These are phyloP conservation scores for Pogonophryne albipinna DNA, from an alignment of 2,797 vertebrate species.

Conservation along the genomic window DNA sequence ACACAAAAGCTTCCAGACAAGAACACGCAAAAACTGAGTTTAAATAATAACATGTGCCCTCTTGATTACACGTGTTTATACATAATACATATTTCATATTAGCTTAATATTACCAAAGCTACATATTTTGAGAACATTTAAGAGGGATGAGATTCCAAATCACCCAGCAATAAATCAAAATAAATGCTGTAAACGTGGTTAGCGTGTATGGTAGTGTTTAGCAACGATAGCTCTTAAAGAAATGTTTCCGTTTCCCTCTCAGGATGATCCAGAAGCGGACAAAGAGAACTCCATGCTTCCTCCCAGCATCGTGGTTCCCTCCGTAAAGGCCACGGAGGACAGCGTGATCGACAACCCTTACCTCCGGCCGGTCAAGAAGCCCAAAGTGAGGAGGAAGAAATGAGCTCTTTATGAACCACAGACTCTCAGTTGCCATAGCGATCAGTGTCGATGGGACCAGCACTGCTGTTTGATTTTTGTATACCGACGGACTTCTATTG, in stretches of 20 bases:
- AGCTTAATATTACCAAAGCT: too few species aligned
- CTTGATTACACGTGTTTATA: too few species aligned
- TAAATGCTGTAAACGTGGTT: neutral
- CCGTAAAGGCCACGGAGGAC: constrained; percentile 91
- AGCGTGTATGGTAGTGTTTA: too few species aligned
- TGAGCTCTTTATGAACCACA: constrained; percentile 71
- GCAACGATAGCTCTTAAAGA: neutral
- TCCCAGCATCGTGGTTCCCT: constrained; percentile 85
- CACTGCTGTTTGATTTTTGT: constrained; percentile 20
- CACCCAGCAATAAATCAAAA: neutral
- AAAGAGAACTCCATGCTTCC: constrained; percentile 95
- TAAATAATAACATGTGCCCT: too few species aligned
- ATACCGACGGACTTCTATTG: constrained; percentile 22
- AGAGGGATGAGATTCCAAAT: too few species aligned
- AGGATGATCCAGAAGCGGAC: constrained; percentile 93
- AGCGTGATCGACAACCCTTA: constrained; percentile 97
- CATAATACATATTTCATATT: too few species aligned
- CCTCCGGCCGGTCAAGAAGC: constrained; percentile 96
- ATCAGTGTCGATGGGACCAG: constrained; percentile 24
- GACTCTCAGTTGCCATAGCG: constrained; percentile 39
- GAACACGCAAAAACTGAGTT: too few species aligned
- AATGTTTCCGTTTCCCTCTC: neutral
- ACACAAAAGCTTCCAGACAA: too few species aligned
- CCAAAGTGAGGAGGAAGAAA: constrained; percentile 98
- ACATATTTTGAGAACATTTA: too few species aligned